A percentile compares a stretch with the other conserved stretches of the same genome.
These are phyloP conservation scores for Uropsilus gracilis DNA, from an alignment of 2,113 vertebrate species.

Conservation along the genomic window DNA sequence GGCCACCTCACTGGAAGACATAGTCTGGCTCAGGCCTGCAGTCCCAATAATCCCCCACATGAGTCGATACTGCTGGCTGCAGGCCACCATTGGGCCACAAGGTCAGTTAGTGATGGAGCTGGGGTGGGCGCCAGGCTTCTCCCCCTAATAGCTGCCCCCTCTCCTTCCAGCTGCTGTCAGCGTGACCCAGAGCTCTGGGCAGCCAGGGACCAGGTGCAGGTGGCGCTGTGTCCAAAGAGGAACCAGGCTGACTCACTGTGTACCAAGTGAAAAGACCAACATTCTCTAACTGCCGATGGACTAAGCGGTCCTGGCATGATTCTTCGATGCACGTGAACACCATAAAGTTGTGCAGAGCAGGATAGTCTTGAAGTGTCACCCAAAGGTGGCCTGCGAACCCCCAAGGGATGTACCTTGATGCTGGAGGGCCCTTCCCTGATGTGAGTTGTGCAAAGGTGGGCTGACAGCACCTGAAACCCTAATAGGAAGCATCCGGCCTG, in stretches of 20 bases:
- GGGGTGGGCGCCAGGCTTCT: not conserved
- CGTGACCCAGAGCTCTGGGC: not conserved
- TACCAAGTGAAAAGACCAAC: not conserved
- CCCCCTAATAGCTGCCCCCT: too few species aligned
- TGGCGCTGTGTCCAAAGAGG: not conserved
- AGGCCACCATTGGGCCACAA: not conserved
- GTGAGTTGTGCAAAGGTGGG: not conserved
- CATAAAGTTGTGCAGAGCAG: not conserved
- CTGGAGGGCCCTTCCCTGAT: not conserved
- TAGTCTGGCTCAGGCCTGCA: not conserved
- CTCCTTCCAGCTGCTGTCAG: not conserved
- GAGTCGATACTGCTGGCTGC: not conserved
- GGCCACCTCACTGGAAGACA: not conserved
- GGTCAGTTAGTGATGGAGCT: not conserved
- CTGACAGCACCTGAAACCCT: not conserved
- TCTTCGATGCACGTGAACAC: not conserved
- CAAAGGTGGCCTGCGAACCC: not conserved
- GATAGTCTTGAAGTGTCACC: not conserved
- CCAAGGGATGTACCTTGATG: not conserved
- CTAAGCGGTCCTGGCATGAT: too few species aligned
- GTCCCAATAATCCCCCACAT: not conserved
- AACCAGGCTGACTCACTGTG: not conserved
- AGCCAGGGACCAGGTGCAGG: not conserved
- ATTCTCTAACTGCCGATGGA: not conserved
- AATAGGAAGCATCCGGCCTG: not conserved